Percentiles rank a stretch among this genome's conserved stretches.
Conservation (phyloP, 1,140 invertebrate genomes). For the Camponotus floridanus region DNA sequence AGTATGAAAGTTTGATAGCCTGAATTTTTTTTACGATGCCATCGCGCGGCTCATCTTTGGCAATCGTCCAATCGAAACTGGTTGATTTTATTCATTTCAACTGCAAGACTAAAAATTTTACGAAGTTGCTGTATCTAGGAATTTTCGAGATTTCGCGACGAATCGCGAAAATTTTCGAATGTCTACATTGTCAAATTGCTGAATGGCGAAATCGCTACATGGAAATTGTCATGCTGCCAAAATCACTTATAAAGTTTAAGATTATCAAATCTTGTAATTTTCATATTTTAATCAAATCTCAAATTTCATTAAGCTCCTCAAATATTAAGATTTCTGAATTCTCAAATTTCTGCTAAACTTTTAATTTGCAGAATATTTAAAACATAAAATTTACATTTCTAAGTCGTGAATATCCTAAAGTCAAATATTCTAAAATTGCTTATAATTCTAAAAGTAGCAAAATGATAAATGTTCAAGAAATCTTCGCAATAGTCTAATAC, state of each 20-base stretch:
- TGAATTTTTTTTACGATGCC: slow-evolving; percentile 35
- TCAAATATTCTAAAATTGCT: background rate
- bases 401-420: slow-evolving; percentile 1
- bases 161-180: background rate
- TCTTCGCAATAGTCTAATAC: slow-evolving; percentile 1
- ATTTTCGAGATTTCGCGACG: background rate
- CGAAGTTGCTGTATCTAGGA: slow-evolving; percentile 4
- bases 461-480: slow-evolving; percentile 43
- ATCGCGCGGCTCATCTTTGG: slow-evolving; percentile 29
- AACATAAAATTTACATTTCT: slow-evolving; percentile 8
- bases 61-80: slow-evolving; percentile 35
- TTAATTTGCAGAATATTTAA: background rate
- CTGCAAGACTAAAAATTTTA: slow-evolving; percentile 34
- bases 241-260: background rate
- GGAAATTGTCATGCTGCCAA: background rate
- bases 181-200: slow-evolving; percentile 17
- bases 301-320: background rate
- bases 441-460: slow-evolving; percentile 18
- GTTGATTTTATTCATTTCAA: slow-evolving; percentile 35
- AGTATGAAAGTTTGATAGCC: slow-evolving; percentile 53
- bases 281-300: slow-evolving; percentile 7
- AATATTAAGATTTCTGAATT: slow-evolving; percentile 25
- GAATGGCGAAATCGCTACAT: background rate
- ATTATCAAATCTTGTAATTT: background rate
- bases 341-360: slow-evolving; percentile 17